Evolutionary conservation across 2,888 invertebrate genomes (phyloP), one percentile per base, ranked within the genome.

Genomic region (Scelioninae gen. 1): DNA sequence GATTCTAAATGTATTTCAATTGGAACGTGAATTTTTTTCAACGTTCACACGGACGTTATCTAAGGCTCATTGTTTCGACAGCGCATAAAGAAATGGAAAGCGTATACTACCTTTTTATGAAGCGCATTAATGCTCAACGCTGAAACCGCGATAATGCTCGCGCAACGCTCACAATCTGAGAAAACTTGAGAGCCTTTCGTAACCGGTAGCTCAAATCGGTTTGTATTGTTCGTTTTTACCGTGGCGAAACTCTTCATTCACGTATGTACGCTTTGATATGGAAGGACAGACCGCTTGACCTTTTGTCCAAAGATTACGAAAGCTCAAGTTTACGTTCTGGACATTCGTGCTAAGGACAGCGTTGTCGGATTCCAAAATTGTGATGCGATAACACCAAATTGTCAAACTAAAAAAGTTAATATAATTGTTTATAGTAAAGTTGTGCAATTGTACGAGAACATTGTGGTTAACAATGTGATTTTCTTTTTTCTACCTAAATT

Each of bases 61-160:
- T 74, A 78, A 78, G 74, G 49, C 29, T 74, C 72, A 69, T 78
- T 82, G 82, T 82, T 78, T 82, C 77, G 77, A 68, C 77, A 82
- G 49, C 47, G 75, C 53, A 71, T 43, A 74, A 68, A 78, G 78
- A 78, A 78, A 78, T 69, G 82, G 78, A 82, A 82, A 82, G 82
- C 74, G 72, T 38, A 56, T 47, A 56, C 66, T 51, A 51, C 34
- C 32, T 82, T 78, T 82, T 78, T 82, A 66, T 56, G 65, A 81
- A 72, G 74, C 78, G 74, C 56, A 74, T 82, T 82, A 78, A 77
- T 69, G 68, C 56, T 72, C 55, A 16, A 53, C 63, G 69, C 56
- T 68, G 74, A 65, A 77, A 76, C 76, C 62, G 51, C 56, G 82
- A 72, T 82, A 72, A 72, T 72, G 77, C 62, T 77, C 77, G 77